Evolutionary conservation across 2,113 vertebrate species (phyloP), one percentile per base, ranked within the genome.

Genomic region (Tenebrosternarchus preto): DNA sequence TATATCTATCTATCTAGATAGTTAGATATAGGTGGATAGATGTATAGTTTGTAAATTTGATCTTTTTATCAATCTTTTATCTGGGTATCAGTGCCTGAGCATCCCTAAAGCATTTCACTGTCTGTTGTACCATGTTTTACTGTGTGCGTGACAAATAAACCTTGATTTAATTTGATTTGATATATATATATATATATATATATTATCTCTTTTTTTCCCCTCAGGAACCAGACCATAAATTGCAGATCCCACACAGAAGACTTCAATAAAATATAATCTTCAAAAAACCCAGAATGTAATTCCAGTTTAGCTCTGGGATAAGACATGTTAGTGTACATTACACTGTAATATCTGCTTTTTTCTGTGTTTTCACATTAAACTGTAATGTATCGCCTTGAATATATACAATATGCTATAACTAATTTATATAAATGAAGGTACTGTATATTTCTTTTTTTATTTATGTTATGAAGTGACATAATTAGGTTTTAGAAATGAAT

Each of bases 241-340:
- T 87, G 91, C 85, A 90, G 84, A 86, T 88, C 86, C 1, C 70
- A 33, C 70, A 22, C 31, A 69, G 90, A 92, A 20, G 91, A 92
- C 17, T 33, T 88, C 81, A 90, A 76, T 59, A 86, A 80, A 3
- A 85, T 78, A 84, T 92, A 8, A 8, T 75, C 46, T 55, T 75
- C 17, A 80, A 76, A 83, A 64, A 81, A 74, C 46, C 76, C 80
- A 59, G 43, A 85, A 74, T 85, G 71, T 53, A 68, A 85, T 92
- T 93, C 90, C 89, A 91, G 91, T 15, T 2, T 20, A 8, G 7
- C 1, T 73, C 90, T 92, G 93, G 92, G 83, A 91, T 80, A 85
- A 89, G 86, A 78, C 74, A 76, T 76, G 81, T 88, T 93, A 86
- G 93, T 94, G 93, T 94, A 94, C 90, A 93, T 94, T 94, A 94